Conservation (phyloP, 2,113 vertebrate species). For the Eretmodus cyanostictus region DNA sequence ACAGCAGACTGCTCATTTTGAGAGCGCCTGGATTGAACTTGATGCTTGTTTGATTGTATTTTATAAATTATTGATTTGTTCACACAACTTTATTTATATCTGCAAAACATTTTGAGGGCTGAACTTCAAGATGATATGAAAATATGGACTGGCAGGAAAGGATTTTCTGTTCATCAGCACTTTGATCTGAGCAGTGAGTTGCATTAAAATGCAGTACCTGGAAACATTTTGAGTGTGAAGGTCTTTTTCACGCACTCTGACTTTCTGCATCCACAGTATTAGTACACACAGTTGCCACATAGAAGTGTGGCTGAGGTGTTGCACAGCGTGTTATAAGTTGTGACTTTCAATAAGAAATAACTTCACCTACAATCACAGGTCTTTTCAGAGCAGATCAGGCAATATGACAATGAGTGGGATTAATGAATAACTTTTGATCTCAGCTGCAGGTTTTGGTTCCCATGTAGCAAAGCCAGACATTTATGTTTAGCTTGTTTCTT, state of each 20-base stretch:
- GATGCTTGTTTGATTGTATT: not conserved
- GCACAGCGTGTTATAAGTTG: not conserved
- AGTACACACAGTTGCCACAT: not conserved
- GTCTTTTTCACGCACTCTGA: not conserved
- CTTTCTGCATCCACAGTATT: not conserved
- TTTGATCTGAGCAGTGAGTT: not conserved
- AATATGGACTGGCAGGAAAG: not conserved
- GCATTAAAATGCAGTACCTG: not conserved
- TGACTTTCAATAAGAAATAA: not conserved
- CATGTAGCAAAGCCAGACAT: not conserved
- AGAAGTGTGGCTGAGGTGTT: not conserved
- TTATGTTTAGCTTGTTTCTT: not conserved
- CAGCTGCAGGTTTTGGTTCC: not conserved
- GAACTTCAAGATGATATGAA: not conserved
- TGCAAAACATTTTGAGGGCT: not conserved
- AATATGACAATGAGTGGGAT: not conserved
- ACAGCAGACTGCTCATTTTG: not conserved
- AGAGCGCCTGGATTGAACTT: not conserved
- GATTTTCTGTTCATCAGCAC: not conserved
- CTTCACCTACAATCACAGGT: not conserved
- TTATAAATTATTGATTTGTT: not conserved
- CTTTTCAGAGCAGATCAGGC: not conserved
- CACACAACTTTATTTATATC: not conserved
- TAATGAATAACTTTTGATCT: not conserved
- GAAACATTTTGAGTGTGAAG: not conserved